These are phyloP conservation scores for Drosophila nikananu DNA, from an alignment of 1,140 invertebrate species.

Conservation along the genomic window DNA sequence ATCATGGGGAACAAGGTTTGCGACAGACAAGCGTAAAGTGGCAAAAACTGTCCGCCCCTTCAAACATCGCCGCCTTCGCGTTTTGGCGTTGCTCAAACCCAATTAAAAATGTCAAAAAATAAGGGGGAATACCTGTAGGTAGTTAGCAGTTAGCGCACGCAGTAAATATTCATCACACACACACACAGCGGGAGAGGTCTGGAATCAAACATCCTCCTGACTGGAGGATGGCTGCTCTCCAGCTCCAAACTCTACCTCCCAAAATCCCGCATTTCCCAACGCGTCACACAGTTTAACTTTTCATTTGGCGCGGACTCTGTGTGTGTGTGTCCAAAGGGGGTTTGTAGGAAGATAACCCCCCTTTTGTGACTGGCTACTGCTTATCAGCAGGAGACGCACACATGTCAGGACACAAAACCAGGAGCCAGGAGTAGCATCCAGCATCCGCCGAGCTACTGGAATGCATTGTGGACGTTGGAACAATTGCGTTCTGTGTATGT, in stretches of 20 bases:
- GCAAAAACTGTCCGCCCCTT: slow-evolving; percentile 47
- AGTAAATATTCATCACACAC: slow-evolving; percentile 80
- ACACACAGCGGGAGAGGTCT: background rate
- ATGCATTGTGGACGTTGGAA: slow-evolving; percentile 79
- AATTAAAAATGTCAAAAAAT: slow-evolving; percentile 84
- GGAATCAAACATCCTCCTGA: slow-evolving; percentile 36
- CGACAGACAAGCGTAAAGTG: slow-evolving; percentile 57
- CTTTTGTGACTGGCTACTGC: slow-evolving; percentile 39
- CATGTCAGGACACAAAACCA: slow-evolving; percentile 63
- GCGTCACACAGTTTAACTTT: slow-evolving; percentile 84
- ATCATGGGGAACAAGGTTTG: slow-evolving; percentile 27
- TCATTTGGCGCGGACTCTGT: slow-evolving; percentile 63
- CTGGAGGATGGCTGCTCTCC: background rate
- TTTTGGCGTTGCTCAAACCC: slow-evolving; percentile 67
- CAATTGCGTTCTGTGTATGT: slow-evolving; percentile 83
- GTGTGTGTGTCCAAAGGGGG: background rate
- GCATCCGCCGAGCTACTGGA: slow-evolving; percentile 49
- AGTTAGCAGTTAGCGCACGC: slow-evolving; percentile 84
- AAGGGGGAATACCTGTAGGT: slow-evolving; percentile 77
- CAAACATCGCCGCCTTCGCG: slow-evolving; percentile 1
- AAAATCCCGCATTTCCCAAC: slow-evolving; percentile 26
- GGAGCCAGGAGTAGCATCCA: slow-evolving; percentile 25
- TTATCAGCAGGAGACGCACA: slow-evolving; percentile 83
- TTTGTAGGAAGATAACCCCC: background rate
- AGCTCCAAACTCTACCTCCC: background rate